Percentiles rank a stretch among this genome's conserved stretches.
These are phyloP conservation scores for Strigamia crassipes DNA, from an alignment of 2,888 invertebrate genomes.

Conservation along the genomic window DNA sequence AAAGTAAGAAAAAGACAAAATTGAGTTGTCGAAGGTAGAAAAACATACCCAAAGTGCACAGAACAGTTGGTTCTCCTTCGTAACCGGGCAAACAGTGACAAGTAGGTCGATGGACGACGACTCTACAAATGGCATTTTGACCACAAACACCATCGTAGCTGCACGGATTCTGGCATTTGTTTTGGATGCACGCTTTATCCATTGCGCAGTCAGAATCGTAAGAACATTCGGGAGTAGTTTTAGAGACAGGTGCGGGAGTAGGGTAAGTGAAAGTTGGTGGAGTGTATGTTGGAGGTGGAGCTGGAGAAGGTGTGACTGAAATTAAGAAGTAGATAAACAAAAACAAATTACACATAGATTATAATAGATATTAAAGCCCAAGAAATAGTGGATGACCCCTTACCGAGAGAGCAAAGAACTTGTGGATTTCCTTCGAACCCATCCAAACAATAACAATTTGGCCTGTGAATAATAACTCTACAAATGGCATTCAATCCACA, in stretches of 20 bases:
- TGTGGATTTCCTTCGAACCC: conserved; percentile 73
- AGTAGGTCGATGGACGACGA: conserved; percentile 52
- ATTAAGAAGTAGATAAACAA: not conserved
- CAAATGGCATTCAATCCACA: conserved; percentile 75
- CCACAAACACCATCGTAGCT: conserved; percentile 66
- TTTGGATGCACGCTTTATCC: conserved; percentile 80
- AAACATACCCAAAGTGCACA: not conserved
- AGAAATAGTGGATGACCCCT: not conserved
- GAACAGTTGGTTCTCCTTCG: conserved; percentile 49
- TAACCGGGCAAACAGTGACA: conserved; percentile 53
- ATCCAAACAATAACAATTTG: conserved; percentile 74
- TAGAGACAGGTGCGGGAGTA: conserved; percentile 14
- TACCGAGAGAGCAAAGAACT: conserved; percentile 27
- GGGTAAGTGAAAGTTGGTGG: not conserved
- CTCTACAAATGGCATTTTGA: conserved; percentile 52
- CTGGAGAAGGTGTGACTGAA: not conserved
- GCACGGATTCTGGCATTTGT: conserved; percentile 85
- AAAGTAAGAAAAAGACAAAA: not conserved
- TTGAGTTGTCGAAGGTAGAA: not conserved
- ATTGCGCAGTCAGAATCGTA: conserved; percentile 83
- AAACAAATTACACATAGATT: not conserved
- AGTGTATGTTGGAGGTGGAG: not conserved
- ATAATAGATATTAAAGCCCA: not conserved
- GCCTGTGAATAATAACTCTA: conserved; percentile 75
- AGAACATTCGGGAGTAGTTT: conserved; percentile 67